phyloP scores from a whole-genome alignment of 1,140 invertebrate genomes.

The Neodiprion fabricii region DNA sequence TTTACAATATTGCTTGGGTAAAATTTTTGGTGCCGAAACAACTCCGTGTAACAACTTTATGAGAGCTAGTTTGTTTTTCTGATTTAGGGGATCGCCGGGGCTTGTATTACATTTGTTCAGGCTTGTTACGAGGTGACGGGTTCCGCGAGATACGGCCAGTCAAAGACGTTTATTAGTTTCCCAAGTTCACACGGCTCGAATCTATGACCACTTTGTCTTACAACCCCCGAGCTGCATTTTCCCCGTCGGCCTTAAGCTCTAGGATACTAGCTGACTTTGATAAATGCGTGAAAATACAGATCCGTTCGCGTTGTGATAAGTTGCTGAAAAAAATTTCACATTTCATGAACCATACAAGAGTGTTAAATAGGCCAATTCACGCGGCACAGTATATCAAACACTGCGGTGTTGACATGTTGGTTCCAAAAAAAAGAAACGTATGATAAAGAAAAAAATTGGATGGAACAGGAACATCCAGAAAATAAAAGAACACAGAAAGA shows the following conservation, averaged over 20 bases:
- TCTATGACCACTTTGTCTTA: background rate
- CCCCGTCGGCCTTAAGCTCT: background rate
- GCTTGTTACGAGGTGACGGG: background rate
- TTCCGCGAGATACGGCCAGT: background rate
- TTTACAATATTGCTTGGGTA: background rate
- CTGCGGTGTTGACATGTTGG: too few relatives aligned
- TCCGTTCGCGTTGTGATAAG: background rate
- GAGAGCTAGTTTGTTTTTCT: background rate
- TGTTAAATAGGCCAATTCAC: background rate
- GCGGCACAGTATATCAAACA: too few relatives aligned
- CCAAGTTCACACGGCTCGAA: background rate
- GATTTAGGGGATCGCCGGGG: background rate
- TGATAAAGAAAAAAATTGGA: too few relatives aligned
- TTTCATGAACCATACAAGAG: background rate
- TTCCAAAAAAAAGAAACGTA: too few relatives aligned
- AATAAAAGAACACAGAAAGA: too few relatives aligned
- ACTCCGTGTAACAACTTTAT: background rate
- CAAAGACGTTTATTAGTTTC: background rate
- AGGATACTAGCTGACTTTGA: background rate
- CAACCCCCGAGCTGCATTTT: background rate
- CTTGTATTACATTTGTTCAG: slow-evolving; percentile 3
- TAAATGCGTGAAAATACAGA: background rate
- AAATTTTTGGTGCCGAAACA: too few relatives aligned
- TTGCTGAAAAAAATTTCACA: background rate
- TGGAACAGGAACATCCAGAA: too few relatives aligned